Percentiles rank a stretch among this genome's conserved stretches.
Evolutionary conservation across 2,113 vertebrate genomes (phyloP).

Genomic region (Balaeniceps rex): DNA sequence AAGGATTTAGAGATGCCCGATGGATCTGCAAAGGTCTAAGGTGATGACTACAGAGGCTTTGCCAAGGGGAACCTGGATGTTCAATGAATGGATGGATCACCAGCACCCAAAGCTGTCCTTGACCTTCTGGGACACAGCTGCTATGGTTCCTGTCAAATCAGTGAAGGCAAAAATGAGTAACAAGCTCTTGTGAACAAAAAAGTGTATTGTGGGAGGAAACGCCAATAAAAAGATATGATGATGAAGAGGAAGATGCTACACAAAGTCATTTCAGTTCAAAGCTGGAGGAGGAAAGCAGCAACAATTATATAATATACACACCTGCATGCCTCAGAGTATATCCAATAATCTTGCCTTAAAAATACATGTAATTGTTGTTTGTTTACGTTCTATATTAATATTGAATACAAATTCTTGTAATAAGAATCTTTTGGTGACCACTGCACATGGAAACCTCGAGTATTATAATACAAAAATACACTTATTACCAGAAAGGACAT

Average conservation of each 20-base stretch:
- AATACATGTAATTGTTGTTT: background rate
- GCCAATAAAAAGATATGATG: background rate
- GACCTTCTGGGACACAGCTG: background rate
- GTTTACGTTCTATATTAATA: background rate
- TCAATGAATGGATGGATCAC: background rate
- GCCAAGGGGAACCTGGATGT: background rate
- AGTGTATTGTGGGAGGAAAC: fast-evolving
- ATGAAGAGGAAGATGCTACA: background rate
- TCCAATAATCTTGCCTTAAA: background rate
- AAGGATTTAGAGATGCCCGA: background rate
- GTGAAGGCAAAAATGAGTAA: background rate
- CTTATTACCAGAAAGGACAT: background rate
- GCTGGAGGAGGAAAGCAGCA: background rate
- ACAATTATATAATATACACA: background rate
- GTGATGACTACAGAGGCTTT: background rate
- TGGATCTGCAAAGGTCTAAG: background rate
- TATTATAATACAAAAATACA: background rate
- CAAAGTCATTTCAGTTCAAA: background rate
- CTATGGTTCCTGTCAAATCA: background rate
- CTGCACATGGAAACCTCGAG: background rate
- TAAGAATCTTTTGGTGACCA: background rate
- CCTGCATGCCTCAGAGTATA: background rate
- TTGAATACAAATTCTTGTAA: background rate
- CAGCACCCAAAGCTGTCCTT: background rate
- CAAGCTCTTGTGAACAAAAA: background rate